phyloP scores from a whole-genome alignment of 2,797 vertebrate genomes.

The Sarcophilus harrisii region DNA sequence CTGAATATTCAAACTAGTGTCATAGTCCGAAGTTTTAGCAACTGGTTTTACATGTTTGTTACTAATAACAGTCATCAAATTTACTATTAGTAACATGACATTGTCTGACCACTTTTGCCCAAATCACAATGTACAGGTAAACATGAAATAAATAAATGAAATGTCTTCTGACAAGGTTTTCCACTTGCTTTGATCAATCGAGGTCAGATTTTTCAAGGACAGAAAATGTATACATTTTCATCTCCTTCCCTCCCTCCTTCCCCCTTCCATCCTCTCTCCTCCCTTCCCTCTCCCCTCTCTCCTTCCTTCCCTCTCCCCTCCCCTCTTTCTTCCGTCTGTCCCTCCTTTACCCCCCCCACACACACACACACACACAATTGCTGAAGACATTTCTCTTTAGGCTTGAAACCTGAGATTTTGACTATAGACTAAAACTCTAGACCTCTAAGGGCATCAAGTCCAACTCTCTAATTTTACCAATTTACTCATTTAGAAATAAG shows the following conservation, averaged over 20 bases:
- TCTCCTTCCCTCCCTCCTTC: not conserved
- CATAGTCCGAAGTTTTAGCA: conserved; percentile 14
- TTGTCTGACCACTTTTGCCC: conserved; percentile 12
- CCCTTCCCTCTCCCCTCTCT: not conserved
- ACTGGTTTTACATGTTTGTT: not conserved
- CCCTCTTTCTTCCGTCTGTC: not conserved
- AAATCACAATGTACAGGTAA: conserved; percentile 55
- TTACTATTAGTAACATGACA: not conserved
- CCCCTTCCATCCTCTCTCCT: not conserved
- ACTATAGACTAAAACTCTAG: not conserved
- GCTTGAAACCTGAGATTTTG: not conserved
- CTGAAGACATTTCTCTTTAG: not conserved
- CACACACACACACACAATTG: not conserved
- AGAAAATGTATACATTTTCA: not conserved
- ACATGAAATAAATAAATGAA: not conserved
- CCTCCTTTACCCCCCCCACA: no score
- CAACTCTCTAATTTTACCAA: not conserved
- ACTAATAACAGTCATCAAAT: conserved; percentile 45
- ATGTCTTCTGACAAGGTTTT: not conserved
- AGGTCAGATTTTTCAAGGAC: not conserved
- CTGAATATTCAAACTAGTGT: not conserved
- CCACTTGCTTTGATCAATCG: not conserved
- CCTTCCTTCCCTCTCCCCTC: no score
- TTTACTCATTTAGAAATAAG: not conserved
- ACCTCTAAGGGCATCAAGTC: not conserved